A percentile compares a stretch with the other conserved stretches of the same genome.
Conservation (phyloP, 2,888 invertebrate genomes). For the Lobophora halterata region DNA sequence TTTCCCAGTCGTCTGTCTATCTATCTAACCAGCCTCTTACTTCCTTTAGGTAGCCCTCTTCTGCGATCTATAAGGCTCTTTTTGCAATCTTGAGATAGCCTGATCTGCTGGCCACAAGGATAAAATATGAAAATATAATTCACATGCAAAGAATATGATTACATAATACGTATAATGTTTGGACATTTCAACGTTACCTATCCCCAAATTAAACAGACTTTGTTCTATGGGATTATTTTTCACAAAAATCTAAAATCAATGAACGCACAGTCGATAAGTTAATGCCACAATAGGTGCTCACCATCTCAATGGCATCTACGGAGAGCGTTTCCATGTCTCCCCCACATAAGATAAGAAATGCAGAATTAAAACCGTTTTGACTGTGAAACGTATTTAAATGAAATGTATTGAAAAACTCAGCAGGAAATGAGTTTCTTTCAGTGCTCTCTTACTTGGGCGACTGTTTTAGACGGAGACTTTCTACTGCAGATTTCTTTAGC, state of each 20-base stretch:
- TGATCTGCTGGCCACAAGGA: too few relatives aligned
- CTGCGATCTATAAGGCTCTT: too few relatives aligned
- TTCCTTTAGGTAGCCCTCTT: too few relatives aligned
- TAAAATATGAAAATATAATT: neutral
- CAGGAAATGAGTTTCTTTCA: slow-evolving; percentile 78
- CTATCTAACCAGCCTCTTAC: too few relatives aligned
- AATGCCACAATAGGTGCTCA: slow-evolving; percentile 7
- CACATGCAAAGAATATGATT: too few relatives aligned
- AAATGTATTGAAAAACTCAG: slow-evolving; percentile 75
- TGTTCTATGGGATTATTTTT: too few relatives aligned
- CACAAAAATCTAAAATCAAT: slow-evolving; percentile 3
- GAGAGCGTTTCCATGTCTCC: slow-evolving; percentile 58
- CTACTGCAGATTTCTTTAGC: slow-evolving; percentile 47
- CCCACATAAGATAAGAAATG: slow-evolving; percentile 57
- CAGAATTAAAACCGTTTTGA: slow-evolving; percentile 71
- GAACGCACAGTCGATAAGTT: slow-evolving; percentile 6
- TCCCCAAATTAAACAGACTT: too few relatives aligned
- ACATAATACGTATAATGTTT: too few relatives aligned
- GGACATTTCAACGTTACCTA: too few relatives aligned
- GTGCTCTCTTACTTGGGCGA: slow-evolving; percentile 60
- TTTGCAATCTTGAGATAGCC: too few relatives aligned
- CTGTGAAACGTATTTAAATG: slow-evolving; percentile 72
- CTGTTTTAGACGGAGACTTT: slow-evolving; percentile 56
- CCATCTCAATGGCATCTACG: slow-evolving; percentile 16
- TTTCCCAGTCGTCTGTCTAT: too few relatives aligned